phyloP scores from a whole-genome alignment of 2,888 invertebrate species.

The Rotaria magnacalcarata region DNA sequence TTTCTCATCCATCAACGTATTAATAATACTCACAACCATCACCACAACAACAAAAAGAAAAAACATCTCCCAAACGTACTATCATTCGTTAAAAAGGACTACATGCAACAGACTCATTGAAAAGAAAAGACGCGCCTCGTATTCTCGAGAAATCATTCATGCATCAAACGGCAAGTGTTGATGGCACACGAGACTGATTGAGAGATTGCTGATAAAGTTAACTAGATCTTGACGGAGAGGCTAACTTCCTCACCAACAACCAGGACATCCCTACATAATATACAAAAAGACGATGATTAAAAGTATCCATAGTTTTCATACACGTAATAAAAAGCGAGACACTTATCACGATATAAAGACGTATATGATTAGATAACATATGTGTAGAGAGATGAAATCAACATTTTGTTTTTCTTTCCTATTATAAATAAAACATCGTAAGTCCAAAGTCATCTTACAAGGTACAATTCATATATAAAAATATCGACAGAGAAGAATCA shows the following conservation, averaged over 20 bases:
- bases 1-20: background rate
- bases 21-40: background rate
- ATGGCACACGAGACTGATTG: no score
- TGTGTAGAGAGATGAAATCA: no score
- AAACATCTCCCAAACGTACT: conserved; percentile 2
- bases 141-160: background rate
- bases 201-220: no score
- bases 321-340: background rate
- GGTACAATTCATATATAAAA: background rate
- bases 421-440: background rate
- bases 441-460: background rate
- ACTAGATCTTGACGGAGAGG: no score
- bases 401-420: background rate
- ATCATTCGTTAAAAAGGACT: background rate
- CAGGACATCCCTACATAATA: background rate
- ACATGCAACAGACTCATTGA: background rate
- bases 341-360: background rate
- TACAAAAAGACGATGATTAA: background rate
- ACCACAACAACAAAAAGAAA: background rate
- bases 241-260: no score
- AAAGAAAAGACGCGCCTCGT: background rate
- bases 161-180: background rate
- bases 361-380: no score
- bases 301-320: background rate
- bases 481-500: background rate